A percentile compares a stretch with the other conserved stretches of the same genome.
These are phyloP conservation scores for Acanthopleura granulata DNA, from an alignment of 2,888 invertebrate species.

Conservation along the genomic window DNA sequence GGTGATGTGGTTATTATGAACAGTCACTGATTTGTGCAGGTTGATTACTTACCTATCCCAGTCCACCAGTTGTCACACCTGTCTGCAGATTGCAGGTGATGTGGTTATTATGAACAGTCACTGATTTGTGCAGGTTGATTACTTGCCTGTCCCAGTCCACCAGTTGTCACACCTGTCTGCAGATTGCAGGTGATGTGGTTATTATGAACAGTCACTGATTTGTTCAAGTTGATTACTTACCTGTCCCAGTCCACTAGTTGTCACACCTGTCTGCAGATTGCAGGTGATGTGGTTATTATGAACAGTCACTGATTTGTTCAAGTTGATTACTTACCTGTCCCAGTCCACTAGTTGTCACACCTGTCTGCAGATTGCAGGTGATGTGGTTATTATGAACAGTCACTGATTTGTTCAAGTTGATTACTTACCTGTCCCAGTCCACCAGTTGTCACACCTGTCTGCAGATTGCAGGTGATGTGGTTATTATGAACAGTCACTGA, in stretches of 20 bases:
- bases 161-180: constrained; percentile 48
- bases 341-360: constrained; percentile 39
- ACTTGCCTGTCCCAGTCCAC: constrained; percentile 35
- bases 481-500: constrained; percentile 45
- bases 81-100: no score
- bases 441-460: constrained; percentile 46
- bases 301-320: constrained; percentile 34
- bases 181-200: constrained; percentile 56
- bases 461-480: constrained; percentile 54
- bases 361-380: constrained; percentile 52
- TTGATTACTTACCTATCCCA: no score
- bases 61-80: no score
- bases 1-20: no score
- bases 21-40: no score
- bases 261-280: constrained; percentile 52
- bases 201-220: constrained; percentile 39
- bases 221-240: constrained; percentile 23
- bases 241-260: constrained; percentile 36
- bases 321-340: constrained; percentile 32
- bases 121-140: no score
- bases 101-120: no score
- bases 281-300: constrained; percentile 52
- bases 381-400: constrained; percentile 50
- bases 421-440: constrained; percentile 43
- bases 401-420: constrained; percentile 43